Conservation (phyloP, 2,113 vertebrate species). For the Forbesichthys papilliferus region DNA sequence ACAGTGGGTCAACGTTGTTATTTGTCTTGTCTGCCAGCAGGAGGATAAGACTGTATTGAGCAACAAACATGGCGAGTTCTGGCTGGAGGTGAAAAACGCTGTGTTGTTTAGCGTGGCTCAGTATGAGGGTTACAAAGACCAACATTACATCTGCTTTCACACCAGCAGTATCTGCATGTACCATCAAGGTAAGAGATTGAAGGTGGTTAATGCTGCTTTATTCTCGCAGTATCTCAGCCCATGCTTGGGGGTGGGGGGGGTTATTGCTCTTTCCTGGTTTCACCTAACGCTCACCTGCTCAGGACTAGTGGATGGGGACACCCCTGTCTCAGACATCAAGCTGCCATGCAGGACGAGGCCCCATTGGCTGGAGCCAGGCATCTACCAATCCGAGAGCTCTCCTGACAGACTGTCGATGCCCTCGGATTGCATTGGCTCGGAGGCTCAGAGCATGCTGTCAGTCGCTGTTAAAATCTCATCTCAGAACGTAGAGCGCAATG, state of each 20-base stretch:
- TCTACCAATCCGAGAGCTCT: slow-evolving; percentile 87
- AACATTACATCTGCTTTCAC: slow-evolving; percentile 94
- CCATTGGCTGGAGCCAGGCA: slow-evolving; percentile 92
- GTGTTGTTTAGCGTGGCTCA: slow-evolving; percentile 90
- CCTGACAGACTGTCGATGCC: slow-evolving; percentile 73
- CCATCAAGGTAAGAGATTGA: slow-evolving; percentile 85
- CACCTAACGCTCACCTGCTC: neutral
- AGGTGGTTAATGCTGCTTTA: too few species aligned
- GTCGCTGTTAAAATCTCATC: slow-evolving; percentile 91
- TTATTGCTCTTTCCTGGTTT: neutral
- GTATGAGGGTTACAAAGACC: slow-evolving; percentile 93
- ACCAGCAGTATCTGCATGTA: slow-evolving; percentile 86
- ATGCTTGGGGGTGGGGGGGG: neutral
- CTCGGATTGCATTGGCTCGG: slow-evolving; percentile 84
- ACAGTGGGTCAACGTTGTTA: neutral
- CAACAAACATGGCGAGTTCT: slow-evolving; percentile 92
- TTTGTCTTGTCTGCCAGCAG: slow-evolving; percentile 65
- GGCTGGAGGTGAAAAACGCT: slow-evolving; percentile 87
- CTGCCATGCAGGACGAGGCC: slow-evolving; percentile 86
- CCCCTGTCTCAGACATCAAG: slow-evolving; percentile 78
- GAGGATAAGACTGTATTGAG: slow-evolving; percentile 80
- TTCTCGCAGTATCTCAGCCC: neutral
- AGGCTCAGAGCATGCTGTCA: slow-evolving; percentile 89
- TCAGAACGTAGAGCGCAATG: slow-evolving; percentile 87
- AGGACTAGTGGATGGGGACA: slow-evolving; percentile 84